Conservation (phyloP, 2,888 invertebrate species). For the Xanthorhoe spadicearia region DNA sequence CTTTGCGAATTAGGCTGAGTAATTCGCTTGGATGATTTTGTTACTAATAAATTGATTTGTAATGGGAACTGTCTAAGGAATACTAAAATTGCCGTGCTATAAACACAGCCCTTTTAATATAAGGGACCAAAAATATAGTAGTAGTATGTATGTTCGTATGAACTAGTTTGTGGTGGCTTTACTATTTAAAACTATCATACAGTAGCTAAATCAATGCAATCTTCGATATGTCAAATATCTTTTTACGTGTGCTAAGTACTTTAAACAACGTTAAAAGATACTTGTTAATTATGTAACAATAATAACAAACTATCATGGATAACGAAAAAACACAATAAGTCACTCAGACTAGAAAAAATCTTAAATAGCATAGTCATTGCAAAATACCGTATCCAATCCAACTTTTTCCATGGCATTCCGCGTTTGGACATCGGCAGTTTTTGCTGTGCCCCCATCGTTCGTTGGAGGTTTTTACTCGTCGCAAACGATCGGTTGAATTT, state of each 20-base stretch:
- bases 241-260: too few species aligned
- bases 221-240: too few species aligned
- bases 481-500: slow-evolving; percentile 64
- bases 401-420: slow-evolving; percentile 67
- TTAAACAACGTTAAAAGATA: too few species aligned
- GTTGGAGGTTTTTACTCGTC: slow-evolving; percentile 73
- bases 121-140: not conserved
- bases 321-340: slow-evolving; percentile 2
- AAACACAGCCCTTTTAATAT: not conserved
- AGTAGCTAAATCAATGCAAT: too few species aligned
- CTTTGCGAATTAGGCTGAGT: slow-evolving; percentile 34
- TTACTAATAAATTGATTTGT: slow-evolving; percentile 30
- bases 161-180: too few species aligned
- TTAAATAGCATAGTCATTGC: slow-evolving; percentile 55
- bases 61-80: slow-evolving; percentile 17
- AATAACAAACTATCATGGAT: slow-evolving; percentile 2
- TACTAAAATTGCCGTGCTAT: too few species aligned
- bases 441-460: slow-evolving; percentile 68
- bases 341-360: slow-evolving; percentile 21
- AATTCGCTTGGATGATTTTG: slow-evolving; percentile 24
- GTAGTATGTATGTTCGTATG: too few species aligned
- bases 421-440: slow-evolving; percentile 66
- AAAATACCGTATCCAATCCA: slow-evolving; percentile 75
- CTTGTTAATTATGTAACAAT: not conserved
- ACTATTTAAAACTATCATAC: too few species aligned